phyloP scores from a whole-genome alignment of 2,113 vertebrate genomes.

The Cricetomys ansorgei region DNA sequence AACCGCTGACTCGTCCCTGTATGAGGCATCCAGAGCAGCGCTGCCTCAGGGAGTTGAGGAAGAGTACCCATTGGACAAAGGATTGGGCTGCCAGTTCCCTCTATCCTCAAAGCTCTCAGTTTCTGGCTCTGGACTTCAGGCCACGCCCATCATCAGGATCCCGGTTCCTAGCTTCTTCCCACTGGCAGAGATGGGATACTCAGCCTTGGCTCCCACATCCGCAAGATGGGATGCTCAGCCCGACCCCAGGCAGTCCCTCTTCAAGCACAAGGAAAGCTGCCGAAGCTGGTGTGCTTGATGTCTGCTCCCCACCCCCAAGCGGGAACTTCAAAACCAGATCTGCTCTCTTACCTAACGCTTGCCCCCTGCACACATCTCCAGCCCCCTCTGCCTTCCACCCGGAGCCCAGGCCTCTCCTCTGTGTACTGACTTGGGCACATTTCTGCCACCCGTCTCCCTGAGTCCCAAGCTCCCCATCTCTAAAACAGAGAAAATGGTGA shows the following conservation, averaged over 20 bases:
- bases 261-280: neutral
- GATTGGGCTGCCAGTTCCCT: neutral
- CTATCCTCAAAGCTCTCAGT: neutral
- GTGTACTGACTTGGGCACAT: neutral
- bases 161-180: neutral
- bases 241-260: fast-evolving
- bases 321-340: neutral
- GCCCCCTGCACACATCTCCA: fast-evolving
- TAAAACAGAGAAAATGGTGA: neutral
- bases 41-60: neutral
- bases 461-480: neutral
- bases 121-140: neutral
- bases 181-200: too few species aligned
- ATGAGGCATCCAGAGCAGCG: neutral
- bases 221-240: neutral
- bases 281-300: neutral
- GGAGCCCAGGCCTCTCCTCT: neutral
- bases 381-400: neutral
- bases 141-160: neutral
- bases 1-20: neutral
- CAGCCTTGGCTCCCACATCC: neutral
- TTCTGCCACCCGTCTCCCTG: neutral
- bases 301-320: neutral
- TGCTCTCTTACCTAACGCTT: neutral
- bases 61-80: neutral